Percentiles rank a stretch among this genome's conserved stretches.
These are phyloP conservation scores for Thinocorus orbignyianus DNA, from an alignment of 2,113 vertebrate species.

Conservation along the genomic window DNA sequence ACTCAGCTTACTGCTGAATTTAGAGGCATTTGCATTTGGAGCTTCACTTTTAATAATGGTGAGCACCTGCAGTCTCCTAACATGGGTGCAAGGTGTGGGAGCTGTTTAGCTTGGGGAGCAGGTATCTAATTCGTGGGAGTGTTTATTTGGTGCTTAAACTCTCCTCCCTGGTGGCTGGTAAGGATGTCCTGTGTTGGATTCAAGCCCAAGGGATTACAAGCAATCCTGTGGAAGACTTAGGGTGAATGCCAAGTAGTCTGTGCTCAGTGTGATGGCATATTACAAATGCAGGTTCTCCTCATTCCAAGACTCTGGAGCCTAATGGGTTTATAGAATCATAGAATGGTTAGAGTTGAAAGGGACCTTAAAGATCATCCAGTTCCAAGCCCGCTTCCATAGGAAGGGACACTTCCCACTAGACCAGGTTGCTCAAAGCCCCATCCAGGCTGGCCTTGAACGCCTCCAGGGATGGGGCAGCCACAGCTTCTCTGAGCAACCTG, in stretches of 20 bases:
- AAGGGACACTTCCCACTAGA: no score
- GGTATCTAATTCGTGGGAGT: neutral
- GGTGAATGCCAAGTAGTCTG: neutral
- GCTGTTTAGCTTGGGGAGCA: neutral
- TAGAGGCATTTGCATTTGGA: neutral
- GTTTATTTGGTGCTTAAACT: neutral
- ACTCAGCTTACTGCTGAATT: neutral
- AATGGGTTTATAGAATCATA: neutral
- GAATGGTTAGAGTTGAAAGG: no score
- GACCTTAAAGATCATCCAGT: no score
- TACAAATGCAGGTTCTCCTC: neutral
- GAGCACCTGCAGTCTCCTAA: neutral
- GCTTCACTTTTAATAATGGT: neutral
- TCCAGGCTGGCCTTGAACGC: no score
- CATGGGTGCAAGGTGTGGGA: neutral
- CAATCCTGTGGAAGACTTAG: neutral
- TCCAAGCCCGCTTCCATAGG: no score
- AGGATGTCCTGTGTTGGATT: neutral
- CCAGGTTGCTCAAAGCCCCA: no score
- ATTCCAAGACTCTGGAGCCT: neutral
- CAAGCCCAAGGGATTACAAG: neutral
- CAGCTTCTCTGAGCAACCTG: no score
- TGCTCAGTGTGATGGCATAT: neutral
- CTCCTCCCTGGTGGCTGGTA: neutral
- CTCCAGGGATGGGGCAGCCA: no score